Conservation (phyloP, 2,113 vertebrate genomes). For the Xiphias gladius region DNA sequence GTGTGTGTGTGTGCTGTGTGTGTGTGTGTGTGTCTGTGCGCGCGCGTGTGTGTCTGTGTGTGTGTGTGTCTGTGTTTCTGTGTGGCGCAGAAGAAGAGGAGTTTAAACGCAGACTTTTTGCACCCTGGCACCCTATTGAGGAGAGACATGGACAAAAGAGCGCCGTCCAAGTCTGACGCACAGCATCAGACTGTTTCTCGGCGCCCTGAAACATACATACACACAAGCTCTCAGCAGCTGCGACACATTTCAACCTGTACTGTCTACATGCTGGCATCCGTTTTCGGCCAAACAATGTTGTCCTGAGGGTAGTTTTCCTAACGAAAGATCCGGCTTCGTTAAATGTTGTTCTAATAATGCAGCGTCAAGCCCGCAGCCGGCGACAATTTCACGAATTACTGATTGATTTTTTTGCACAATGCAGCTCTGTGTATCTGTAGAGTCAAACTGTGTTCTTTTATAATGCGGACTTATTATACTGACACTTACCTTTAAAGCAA, state of each 20-base stretch:
- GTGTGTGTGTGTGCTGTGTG: constrained; percentile 13
- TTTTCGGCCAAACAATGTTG: not conserved
- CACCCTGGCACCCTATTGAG: constrained; percentile 60
- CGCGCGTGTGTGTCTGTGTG: not conserved
- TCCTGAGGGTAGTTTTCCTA: not conserved
- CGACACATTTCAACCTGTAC: constrained; percentile 11
- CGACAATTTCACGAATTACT: not conserved
- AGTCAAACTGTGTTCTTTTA: not conserved
- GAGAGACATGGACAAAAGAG: constrained; percentile 24
- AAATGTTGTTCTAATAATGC: not conserved
- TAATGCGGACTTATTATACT: not conserved
- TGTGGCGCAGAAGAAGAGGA: constrained; percentile 54
- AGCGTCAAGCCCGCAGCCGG: not conserved
- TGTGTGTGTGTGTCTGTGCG: constrained; percentile 1
- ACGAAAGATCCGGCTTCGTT: not conserved
- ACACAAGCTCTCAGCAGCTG: constrained; percentile 41
- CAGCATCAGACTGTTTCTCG: constrained; percentile 18
- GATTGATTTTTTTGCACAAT: constrained; percentile 13
- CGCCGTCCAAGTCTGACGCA: constrained; percentile 39
- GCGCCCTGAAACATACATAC: constrained; percentile 15
- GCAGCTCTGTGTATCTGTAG: not conserved
- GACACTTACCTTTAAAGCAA: not conserved
- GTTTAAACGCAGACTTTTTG: constrained; percentile 65
- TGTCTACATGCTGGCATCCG: not conserved
- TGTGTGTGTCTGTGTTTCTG: not conserved